Percentiles rank a stretch among this genome's conserved stretches.
These are phyloP conservation scores for Osmerus mordax DNA, from an alignment of 2,113 vertebrate species.

Conservation along the genomic window DNA sequence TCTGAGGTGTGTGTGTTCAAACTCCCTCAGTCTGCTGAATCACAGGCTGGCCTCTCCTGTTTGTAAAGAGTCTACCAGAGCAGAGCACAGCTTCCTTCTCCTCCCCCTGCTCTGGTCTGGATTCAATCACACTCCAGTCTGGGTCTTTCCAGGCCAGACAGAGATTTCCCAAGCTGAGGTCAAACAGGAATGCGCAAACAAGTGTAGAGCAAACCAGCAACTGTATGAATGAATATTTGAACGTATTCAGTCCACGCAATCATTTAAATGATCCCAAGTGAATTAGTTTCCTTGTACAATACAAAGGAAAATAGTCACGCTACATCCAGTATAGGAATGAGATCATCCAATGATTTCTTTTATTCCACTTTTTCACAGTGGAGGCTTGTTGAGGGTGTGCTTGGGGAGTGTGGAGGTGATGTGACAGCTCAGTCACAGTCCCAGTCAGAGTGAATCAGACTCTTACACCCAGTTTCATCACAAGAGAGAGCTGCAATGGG, in stretches of 20 bases:
- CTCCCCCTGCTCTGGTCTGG: conserved; percentile 2
- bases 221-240: conserved; percentile 7
- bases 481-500: conserved; percentile 1
- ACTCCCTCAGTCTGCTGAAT: conserved; percentile 49
- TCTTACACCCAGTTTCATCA: conserved; percentile 35
- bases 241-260: neutral
- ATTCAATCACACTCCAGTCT: conserved; percentile 19
- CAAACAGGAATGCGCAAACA: conserved; percentile 18
- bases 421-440: neutral
- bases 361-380: too few species aligned
- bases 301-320: too few species aligned
- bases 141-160: neutral
- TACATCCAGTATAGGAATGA: neutral
- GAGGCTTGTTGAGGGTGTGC: too few species aligned
- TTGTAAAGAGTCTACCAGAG: conserved; percentile 23
- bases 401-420: too few species aligned
- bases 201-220: neutral
- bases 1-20: conserved; percentile 44
- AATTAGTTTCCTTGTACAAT: conserved; percentile 2
- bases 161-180: neutral
- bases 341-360: neutral
- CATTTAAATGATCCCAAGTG: neutral
- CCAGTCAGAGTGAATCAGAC: neutral
- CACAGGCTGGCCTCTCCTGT: conserved; percentile 30
- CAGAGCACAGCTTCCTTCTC: neutral